Evolutionary conservation across 2,888 invertebrate genomes (phyloP).

Genomic region (Masnerella sp.): DNA sequence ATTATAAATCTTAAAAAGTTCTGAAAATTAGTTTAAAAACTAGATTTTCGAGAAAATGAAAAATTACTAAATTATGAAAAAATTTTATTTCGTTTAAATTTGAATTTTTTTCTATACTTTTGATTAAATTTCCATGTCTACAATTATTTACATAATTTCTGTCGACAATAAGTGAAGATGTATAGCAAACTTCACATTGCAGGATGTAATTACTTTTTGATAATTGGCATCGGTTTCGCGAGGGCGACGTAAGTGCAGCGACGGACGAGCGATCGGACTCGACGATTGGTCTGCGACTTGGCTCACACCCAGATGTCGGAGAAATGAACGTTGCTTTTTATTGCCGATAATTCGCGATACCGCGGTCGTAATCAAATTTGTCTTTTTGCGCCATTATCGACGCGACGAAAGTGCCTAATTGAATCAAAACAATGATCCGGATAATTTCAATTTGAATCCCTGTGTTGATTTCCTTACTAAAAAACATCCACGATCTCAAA

Average conservation of each 20-base stretch:
- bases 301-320: slow-evolving; percentile 25
- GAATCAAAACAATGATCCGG: slow-evolving; percentile 4
- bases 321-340: slow-evolving; percentile 30
- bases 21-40: too few species aligned
- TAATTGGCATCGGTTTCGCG: slow-evolving; percentile 39
- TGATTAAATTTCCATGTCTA: background rate
- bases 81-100: too few species aligned
- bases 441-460: too few species aligned
- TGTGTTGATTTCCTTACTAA: too few species aligned
- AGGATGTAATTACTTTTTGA: slow-evolving; percentile 37
- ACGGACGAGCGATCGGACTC: slow-evolving; percentile 14
- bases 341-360: slow-evolving; percentile 31
- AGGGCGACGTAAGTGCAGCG: slow-evolving; percentile 28
- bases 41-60: too few species aligned
- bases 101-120: background rate
- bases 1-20: too few species aligned
- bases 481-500: too few species aligned
- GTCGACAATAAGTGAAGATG: background rate
- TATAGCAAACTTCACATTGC: slow-evolving; percentile 2
- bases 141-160: slow-evolving; percentile 13
- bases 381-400: slow-evolving; percentile 5
- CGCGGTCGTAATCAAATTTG: slow-evolving; percentile 27
- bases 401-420: background rate
- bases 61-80: too few species aligned
- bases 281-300: slow-evolving; percentile 36